Conservation (phyloP, 2,797 vertebrate genomes). For the Epinephelus awoara region DNA sequence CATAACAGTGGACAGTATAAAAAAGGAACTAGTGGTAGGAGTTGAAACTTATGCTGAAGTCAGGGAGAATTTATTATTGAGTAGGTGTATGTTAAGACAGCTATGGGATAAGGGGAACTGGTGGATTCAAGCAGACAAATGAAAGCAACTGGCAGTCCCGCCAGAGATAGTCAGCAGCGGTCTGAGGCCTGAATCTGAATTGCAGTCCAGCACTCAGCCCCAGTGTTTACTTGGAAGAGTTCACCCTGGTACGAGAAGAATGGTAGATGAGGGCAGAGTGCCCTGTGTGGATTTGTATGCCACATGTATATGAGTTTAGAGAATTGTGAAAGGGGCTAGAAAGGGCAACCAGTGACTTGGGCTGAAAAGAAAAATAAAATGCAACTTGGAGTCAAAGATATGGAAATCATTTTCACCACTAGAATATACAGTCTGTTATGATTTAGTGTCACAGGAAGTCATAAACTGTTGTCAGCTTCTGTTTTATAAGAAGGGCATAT, state of each 20-base stretch:
- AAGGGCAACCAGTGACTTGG: conserved; percentile 53
- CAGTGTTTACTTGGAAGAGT: conserved; percentile 67
- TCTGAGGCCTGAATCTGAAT: conserved; percentile 69
- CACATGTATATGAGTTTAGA: conserved; percentile 61
- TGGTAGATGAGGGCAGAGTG: conserved; percentile 58
- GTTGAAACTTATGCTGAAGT: conserved; percentile 56
- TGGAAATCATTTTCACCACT: conserved; percentile 9
- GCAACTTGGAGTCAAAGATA: conserved; percentile 25
- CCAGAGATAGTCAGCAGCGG: conserved; percentile 63
- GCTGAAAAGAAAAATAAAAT: conserved; percentile 9
- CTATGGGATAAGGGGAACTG: conserved; percentile 38
- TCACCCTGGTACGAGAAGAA: conserved; percentile 50
- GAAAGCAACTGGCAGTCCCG: conserved; percentile 60
- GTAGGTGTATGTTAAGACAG: conserved; percentile 57
- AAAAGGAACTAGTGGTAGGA: conserved; percentile 25
- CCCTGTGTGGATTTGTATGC: conserved; percentile 63
- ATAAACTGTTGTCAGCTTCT: not conserved
- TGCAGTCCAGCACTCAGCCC: conserved; percentile 41
- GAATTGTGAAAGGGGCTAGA: conserved; percentile 45
- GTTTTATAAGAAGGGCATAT: not conserved
- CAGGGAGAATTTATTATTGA: conserved; percentile 58
- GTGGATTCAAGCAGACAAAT: conserved; percentile 65
- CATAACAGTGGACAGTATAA: conserved; percentile 47
- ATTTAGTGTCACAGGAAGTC: not conserved
- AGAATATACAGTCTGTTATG: conserved; percentile 18